These are phyloP conservation scores for Mobula birostris DNA, from an alignment of 2,113 vertebrate species.

Conservation along the genomic window DNA sequence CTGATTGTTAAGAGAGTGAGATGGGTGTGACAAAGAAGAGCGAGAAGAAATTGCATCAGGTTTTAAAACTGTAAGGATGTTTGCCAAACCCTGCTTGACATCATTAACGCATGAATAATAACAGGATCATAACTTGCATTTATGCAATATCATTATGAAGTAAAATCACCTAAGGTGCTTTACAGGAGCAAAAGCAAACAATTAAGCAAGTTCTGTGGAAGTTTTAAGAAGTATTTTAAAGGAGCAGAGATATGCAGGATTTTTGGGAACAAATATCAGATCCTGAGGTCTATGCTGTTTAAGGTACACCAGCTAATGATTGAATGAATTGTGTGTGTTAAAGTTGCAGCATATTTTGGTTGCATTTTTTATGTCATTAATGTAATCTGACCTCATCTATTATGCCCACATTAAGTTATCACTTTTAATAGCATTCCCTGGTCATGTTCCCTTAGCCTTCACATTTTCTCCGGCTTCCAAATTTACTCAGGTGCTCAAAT, in stretches of 20 bases:
- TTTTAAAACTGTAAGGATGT: not conserved
- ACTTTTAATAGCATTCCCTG: not conserved
- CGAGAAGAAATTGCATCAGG: not conserved
- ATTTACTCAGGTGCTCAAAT: no score
- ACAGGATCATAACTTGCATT: no score
- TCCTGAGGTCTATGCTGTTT: no score
- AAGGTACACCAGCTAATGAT: no score
- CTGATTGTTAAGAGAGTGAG: not conserved
- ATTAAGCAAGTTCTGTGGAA: no score
- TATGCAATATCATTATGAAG: no score
- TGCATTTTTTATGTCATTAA: not conserved
- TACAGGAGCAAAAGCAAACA: no score
- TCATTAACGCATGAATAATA: no score
- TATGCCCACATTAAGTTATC: slow-evolving; percentile 23
- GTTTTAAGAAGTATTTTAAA: no score
- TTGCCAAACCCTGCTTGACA: not conserved
- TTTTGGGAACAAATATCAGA: no score
- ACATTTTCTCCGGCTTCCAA: not conserved
- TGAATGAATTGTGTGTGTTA: not conserved
- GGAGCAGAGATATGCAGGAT: no score
- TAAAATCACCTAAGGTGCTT: no score
- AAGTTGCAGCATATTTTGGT: not conserved
- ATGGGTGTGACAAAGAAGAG: not conserved
- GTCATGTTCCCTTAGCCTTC: not conserved
- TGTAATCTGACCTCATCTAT: slow-evolving; percentile 20